Evolutionary conservation across 2,888 invertebrate species (phyloP), one percentile per base, ranked within the genome.

Genomic region (Spisula subtruncata): DNA sequence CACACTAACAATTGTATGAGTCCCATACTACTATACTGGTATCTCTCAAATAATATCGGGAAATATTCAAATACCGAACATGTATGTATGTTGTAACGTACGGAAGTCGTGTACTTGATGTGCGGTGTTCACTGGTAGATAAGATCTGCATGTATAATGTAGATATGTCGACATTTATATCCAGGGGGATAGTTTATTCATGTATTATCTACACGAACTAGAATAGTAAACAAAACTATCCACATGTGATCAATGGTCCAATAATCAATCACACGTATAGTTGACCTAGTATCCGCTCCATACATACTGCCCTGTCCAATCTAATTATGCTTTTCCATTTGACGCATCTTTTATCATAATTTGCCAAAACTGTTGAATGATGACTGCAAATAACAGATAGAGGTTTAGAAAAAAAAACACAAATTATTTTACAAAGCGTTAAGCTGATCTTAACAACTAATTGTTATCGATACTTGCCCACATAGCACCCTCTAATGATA

Each of bases 151-250:
- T 25, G 60, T 66, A 25, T 41, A 41, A 41, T 66, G 60, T 66
- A 66, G 25, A 66, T 66, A 66, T 66, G n/a, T 66, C 25, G 60
- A 66, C 60, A 66, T n/a, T 6, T 66, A 66, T 66, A 66, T n/a
- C 60, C 60, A n/a, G 60, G n/a, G n/a, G 60, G 60, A 66, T n/a
- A 25, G 25, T 4, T n/a, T n/a, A n/a, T n/a, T n/a, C n/a, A n/a
- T n/a, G n/a, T 20, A 25, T 66, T 25, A 25, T 25, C 60, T 66
- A n/a, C 60, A 25, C 60, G 25, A 66, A 66, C 60, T 25, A 25
- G 60, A 0, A n/a, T n/a, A 66, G 60, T 66, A 66, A 66, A 66
- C 60, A 66, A 66, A 66, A 66, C n/a, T 66, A 66, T 66, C n/a
- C 12, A 6, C 10, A 10, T 12, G 60, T 25, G 25, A 66, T 66